phyloP scores from a whole-genome alignment of 2,888 invertebrate genomes.

The Gasteruption jaculator region DNA sequence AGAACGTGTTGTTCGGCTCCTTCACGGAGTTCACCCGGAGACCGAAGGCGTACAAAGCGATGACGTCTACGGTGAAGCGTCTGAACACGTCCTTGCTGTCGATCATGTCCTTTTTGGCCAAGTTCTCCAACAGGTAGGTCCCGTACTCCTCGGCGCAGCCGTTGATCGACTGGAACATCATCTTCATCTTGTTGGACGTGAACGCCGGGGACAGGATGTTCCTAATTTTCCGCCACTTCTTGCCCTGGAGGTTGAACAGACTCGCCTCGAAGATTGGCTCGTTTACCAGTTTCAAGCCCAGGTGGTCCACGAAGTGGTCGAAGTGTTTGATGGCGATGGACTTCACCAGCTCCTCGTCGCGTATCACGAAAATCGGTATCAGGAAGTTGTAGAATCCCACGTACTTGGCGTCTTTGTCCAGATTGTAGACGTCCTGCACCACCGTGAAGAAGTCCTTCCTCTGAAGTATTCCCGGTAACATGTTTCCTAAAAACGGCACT shows the following conservation, averaged over 20 bases:
- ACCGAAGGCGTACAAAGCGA: constrained; percentile 30
- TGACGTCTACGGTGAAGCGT: constrained; percentile 28
- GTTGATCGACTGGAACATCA: constrained; percentile 53
- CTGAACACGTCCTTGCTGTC: constrained; percentile 34
- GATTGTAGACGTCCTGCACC: too few relatives aligned
- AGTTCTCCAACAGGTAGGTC: constrained; percentile 22
- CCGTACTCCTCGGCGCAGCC: constrained; percentile 34
- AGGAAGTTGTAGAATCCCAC: too few relatives aligned
- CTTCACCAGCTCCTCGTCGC: too few relatives aligned
- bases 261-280: too few relatives aligned
- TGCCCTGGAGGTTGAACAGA: constrained; percentile 36
- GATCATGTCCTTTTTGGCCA: constrained; percentile 11
- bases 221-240: constrained; percentile 55
- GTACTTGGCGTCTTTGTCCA: too few relatives aligned
- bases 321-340: too few relatives aligned
- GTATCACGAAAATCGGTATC: too few relatives aligned
- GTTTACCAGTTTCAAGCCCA: too few relatives aligned
- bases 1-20: constrained; percentile 29
- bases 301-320: too few relatives aligned
- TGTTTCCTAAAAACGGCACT: too few relatives aligned
- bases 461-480: too few relatives aligned
- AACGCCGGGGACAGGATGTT: constrained; percentile 55
- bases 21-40: constrained; percentile 26
- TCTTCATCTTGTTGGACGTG: constrained; percentile 57
- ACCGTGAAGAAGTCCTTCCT: too few relatives aligned